Evolutionary conservation across 2,888 invertebrate species (phyloP).

Genomic region (Glaucopsyche alexis): DNA sequence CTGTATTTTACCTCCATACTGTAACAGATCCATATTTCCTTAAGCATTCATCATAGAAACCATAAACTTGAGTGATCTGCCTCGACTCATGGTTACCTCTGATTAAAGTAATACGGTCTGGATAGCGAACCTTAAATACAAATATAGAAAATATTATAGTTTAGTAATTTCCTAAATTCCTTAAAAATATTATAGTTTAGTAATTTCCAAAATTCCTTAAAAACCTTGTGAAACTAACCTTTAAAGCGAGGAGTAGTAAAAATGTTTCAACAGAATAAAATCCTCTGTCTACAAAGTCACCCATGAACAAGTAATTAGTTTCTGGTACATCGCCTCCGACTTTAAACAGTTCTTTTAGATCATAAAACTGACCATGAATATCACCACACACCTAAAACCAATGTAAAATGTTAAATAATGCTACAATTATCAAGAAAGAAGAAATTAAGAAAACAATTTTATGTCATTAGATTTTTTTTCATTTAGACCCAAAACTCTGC

Average conservation of each 20-base stretch:
- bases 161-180: neutral
- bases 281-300: slow-evolving; percentile 99
- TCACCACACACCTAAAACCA: slow-evolving; percentile 97
- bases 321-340: slow-evolving; percentile 99
- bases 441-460: too few relatives aligned
- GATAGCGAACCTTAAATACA: slow-evolving; percentile 92
- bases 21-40: slow-evolving; percentile 99
- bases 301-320: slow-evolving; percentile 99
- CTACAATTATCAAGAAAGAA: too few relatives aligned
- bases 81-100: slow-evolving; percentile 99
- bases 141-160: neutral
- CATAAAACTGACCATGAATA: slow-evolving; percentile 99
- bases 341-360: slow-evolving; percentile 97
- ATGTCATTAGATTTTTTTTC: neutral
- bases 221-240: slow-evolving; percentile 79
- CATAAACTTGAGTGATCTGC: slow-evolving; percentile 99
- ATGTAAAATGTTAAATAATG: slow-evolving; percentile 4
- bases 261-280: slow-evolving; percentile 99
- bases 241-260: slow-evolving; percentile 95
- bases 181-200: neutral
- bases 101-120: slow-evolving; percentile 98
- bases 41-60: slow-evolving; percentile 99
- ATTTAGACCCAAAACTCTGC: neutral
- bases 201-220: neutral
- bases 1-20: slow-evolving; percentile 91